Evolutionary conservation across 2,113 vertebrate species (phyloP).

Genomic region (Semnornis frantzii): DNA sequence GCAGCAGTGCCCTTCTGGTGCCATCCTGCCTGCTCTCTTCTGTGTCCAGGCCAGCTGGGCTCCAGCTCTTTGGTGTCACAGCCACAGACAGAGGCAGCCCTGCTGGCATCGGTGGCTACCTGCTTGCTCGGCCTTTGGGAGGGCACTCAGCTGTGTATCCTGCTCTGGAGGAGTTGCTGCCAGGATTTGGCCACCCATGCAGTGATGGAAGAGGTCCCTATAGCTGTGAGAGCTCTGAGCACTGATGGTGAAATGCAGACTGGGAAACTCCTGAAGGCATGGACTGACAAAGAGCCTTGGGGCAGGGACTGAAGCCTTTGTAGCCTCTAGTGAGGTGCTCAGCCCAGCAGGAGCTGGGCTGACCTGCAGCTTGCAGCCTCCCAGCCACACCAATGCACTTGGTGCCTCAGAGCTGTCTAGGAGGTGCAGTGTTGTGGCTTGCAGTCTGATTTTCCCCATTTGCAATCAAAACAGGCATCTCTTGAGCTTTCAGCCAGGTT

Average conservation of each 20-base stretch:
- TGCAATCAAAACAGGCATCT: background rate
- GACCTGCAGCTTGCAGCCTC: background rate
- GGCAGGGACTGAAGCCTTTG: background rate
- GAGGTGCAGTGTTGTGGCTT: background rate
- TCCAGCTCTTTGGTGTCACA: background rate
- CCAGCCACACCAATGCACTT: background rate
- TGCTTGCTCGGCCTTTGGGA: fast-evolving
- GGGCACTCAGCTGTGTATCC: background rate
- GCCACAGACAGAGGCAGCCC: background rate
- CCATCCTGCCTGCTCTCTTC: fast-evolving
- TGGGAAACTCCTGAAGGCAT: background rate
- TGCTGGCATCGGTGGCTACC: background rate
- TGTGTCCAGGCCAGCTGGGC: background rate
- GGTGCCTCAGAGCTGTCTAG: background rate
- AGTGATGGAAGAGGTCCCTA: background rate
- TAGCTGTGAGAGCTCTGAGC: background rate
- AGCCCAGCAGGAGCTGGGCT: background rate
- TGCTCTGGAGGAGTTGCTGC: fast-evolving
- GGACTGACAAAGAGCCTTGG: background rate
- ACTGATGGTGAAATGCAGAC: background rate
- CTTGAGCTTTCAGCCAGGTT: background rate
- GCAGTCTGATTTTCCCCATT: background rate
- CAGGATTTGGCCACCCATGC: background rate
- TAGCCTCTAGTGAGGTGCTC: background rate
- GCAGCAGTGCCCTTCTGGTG: background rate